Percentiles rank a stretch among this genome's conserved stretches.
These are phyloP conservation scores for Agrotis exclamationis DNA, from an alignment of 2,888 invertebrate genomes.

Conservation along the genomic window DNA sequence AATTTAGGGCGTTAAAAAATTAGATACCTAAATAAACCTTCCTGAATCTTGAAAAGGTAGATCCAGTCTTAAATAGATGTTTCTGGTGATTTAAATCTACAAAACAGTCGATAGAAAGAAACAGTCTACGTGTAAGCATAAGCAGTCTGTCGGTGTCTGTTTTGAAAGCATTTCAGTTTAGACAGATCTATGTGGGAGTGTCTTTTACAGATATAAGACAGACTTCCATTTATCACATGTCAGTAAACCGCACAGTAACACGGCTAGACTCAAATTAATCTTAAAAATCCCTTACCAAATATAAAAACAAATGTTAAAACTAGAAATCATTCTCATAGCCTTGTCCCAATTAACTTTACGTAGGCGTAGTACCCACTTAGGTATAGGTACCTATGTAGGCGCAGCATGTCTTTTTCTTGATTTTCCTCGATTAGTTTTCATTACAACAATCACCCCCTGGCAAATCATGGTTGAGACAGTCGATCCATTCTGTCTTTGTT, in stretches of 20 bases:
- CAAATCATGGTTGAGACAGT: background rate
- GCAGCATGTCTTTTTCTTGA: background rate
- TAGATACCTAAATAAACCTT: too few species aligned
- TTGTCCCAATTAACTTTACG: background rate
- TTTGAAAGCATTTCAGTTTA: slow-evolving; percentile 22
- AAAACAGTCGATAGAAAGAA: slow-evolving; percentile 5
- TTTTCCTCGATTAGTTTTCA: background rate
- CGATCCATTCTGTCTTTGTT: background rate
- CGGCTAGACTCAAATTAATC: background rate
- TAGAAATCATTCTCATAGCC: background rate
- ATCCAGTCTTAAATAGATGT: background rate
- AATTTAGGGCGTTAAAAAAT: too few species aligned
- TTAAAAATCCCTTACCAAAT: background rate
- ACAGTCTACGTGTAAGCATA: background rate
- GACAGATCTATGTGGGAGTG: slow-evolving; percentile 2
- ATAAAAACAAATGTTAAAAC: background rate
- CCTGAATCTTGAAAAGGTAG: too few species aligned
- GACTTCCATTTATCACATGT: slow-evolving; percentile 23
- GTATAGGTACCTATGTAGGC: too few species aligned
- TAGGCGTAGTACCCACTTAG: too few species aligned
- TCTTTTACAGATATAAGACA: slow-evolving; percentile 21
- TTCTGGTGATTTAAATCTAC: background rate
- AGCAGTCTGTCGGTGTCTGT: background rate
- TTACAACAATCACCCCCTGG: background rate
- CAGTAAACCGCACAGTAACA: slow-evolving; percentile 11